These are phyloP conservation scores for Tipula confusa DNA, from an alignment of 2,888 invertebrate species.

Conservation along the genomic window DNA sequence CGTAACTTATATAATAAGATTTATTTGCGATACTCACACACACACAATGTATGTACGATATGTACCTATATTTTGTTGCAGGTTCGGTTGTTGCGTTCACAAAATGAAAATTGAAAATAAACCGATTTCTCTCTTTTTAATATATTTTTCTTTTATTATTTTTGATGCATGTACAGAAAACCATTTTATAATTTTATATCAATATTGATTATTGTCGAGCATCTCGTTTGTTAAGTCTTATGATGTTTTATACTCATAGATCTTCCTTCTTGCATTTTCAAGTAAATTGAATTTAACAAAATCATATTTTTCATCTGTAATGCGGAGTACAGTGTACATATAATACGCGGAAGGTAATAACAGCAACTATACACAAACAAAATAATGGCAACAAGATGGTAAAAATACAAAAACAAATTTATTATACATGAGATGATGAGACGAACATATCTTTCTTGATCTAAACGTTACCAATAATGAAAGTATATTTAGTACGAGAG, in stretches of 20 bases:
- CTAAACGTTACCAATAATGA: neutral
- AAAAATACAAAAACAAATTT: neutral
- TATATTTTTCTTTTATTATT: neutral
- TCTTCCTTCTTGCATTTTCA: neutral
- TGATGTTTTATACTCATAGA: neutral
- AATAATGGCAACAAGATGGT: neutral
- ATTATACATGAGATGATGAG: neutral
- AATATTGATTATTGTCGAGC: conserved; percentile 6
- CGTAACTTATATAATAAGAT: neutral
- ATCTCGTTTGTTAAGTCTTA: neutral
- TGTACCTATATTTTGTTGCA: neutral
- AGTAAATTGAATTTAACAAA: conserved; percentile 3
- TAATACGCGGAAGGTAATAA: neutral
- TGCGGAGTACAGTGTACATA: neutral
- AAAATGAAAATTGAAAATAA: conserved; percentile 20
- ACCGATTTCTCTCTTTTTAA: neutral
- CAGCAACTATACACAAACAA: neutral
- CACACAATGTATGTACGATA: neutral
- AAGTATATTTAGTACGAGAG: neutral
- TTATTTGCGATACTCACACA: neutral
- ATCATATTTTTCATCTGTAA: conserved; percentile 12
- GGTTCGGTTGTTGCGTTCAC: neutral
- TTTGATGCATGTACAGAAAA: neutral
- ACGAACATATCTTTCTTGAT: neutral
- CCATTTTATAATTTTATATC: neutral